Conservation (phyloP, 2,888 invertebrate species). For the Drosophila sordidula region DNA sequence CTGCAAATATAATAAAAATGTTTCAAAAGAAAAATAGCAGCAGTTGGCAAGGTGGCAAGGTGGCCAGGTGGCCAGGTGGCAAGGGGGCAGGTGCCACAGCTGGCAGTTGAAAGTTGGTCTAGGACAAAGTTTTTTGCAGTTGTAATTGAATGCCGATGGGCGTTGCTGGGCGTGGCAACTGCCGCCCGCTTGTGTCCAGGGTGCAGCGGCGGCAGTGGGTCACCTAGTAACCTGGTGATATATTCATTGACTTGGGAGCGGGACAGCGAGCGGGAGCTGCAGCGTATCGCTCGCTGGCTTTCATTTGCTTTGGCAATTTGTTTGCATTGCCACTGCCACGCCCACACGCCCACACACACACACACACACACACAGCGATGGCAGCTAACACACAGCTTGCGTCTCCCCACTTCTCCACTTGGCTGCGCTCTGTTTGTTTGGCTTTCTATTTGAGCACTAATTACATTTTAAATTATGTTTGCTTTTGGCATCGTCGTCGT, state of each 20-base stretch:
- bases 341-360: slow-evolving; percentile 24
- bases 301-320: slow-evolving; percentile 64
- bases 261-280: background rate
- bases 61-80: slow-evolving; percentile 12
- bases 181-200: slow-evolving; percentile 37
- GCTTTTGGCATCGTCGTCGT: slow-evolving; percentile 68
- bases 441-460: slow-evolving; percentile 81
- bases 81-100: background rate
- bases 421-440: slow-evolving; percentile 64
- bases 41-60: slow-evolving; percentile 1
- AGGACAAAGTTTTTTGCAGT: slow-evolving; percentile 73
- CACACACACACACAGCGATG: slow-evolving; percentile 8
- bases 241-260: slow-evolving; percentile 71
- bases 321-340: slow-evolving; percentile 67
- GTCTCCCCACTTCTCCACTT: background rate
- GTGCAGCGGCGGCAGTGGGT: slow-evolving; percentile 68
- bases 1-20: slow-evolving; percentile 62
- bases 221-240: slow-evolving; percentile 82
- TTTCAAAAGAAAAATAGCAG: slow-evolving; percentile 54
- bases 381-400: slow-evolving; percentile 2
- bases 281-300: slow-evolving; percentile 41
- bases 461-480: slow-evolving; percentile 82
- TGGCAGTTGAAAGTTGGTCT: slow-evolving; percentile 74
- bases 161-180: slow-evolving; percentile 32
- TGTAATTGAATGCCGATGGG: slow-evolving; percentile 50